These are phyloP conservation scores for Nymphicus hollandicus DNA, from an alignment of 2,113 vertebrate genomes.

Conservation along the genomic window DNA sequence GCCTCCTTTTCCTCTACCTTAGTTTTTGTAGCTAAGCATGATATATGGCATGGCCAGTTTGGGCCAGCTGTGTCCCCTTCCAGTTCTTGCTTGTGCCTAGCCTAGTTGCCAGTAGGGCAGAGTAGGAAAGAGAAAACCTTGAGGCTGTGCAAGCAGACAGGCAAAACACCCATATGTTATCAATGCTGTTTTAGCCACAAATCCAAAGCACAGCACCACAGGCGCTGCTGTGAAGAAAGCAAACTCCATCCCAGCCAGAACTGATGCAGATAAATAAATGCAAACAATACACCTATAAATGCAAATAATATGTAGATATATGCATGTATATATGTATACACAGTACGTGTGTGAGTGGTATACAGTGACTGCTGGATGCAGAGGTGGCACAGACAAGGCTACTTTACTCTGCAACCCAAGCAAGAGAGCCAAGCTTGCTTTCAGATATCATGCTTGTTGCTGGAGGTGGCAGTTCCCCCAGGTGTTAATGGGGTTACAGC, in stretches of 20 bases:
- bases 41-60: not conserved
- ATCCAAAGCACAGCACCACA: not conserved
- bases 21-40: not conserved
- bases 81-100: not conserved
- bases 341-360: not conserved
- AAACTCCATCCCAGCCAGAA: not conserved
- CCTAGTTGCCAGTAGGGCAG: not conserved
- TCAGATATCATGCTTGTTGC: not conserved
- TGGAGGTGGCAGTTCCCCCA: not conserved
- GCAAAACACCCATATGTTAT: not conserved
- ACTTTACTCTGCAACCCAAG: not conserved
- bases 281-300: not conserved
- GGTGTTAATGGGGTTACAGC: not conserved
- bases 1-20: not conserved
- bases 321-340: not conserved
- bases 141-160: not conserved
- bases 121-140: not conserved
- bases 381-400: not conserved
- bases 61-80: not conserved
- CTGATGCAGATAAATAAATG: fast-evolving
- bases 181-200: not conserved
- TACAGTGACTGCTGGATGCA: fast-evolving
- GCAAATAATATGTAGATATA: not conserved
- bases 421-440: not conserved
- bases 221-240: not conserved